Conservation (phyloP, 37 sponge, comb jelly and placozoan species). For the Beroe ovata region DNA sequence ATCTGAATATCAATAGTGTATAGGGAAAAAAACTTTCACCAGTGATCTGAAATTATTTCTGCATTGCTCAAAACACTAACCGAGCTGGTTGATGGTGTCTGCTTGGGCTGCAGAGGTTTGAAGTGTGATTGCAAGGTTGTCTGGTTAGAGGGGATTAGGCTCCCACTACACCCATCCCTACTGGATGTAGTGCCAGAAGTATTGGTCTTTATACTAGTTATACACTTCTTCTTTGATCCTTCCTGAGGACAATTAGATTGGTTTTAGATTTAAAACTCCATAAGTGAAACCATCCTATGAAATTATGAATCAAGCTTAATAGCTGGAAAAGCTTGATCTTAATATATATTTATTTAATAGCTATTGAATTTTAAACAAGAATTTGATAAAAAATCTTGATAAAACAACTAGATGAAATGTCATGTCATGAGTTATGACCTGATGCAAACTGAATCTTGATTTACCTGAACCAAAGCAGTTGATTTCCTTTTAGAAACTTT, state of each 20-base stretch:
- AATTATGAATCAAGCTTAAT: too few species aligned
- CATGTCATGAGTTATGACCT: background rate
- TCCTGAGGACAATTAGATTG: background rate
- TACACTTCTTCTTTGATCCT: constrained; percentile 36
- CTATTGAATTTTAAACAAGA: background rate
- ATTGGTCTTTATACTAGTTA: background rate
- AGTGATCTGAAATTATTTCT: too few species aligned
- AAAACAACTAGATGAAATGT: background rate
- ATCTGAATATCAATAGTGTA: too few species aligned
- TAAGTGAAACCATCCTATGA: too few species aligned
- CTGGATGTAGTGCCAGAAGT: constrained; percentile 11
- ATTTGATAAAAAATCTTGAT: background rate
- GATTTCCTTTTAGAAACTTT: constrained; percentile 38
- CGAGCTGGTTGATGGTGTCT: constrained; percentile 8
- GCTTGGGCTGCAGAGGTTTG: constrained; percentile 26
- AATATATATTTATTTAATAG: background rate
- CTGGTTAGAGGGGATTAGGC: background rate
- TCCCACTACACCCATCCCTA: background rate
- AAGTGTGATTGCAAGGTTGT: constrained; percentile 44
- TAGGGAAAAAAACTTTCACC: too few species aligned
- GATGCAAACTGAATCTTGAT: background rate
- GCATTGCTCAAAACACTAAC: constrained; percentile 6
- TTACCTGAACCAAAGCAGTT: constrained; percentile 31
- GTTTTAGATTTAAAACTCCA: too few species aligned
- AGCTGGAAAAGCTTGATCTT: too few species aligned